A percentile compares a stretch with the other conserved stretches of the same genome.
Conservation (phyloP, 2,888 invertebrate species). For the Lasioglossum villosulum region DNA sequence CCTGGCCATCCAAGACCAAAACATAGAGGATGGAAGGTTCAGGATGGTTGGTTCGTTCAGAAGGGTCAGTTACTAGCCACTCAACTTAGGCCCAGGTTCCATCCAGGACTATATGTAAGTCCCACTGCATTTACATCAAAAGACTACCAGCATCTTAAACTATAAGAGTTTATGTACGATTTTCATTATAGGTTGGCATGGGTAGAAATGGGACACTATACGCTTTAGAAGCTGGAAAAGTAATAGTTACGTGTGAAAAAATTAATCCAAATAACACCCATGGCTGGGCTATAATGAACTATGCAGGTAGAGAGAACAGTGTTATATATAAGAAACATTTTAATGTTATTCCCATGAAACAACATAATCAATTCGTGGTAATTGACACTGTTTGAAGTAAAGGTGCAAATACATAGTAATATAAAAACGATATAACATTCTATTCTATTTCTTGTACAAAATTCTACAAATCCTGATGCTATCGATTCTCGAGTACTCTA, state of each 20-base stretch:
- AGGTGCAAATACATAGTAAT: slow-evolving; percentile 13
- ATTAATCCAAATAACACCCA: slow-evolving; percentile 92
- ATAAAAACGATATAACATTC: neutral
- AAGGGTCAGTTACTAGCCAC: slow-evolving; percentile 89
- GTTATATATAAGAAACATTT: slow-evolving; percentile 93
- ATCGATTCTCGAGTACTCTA: slow-evolving; percentile 42
- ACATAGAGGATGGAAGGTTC: slow-evolving; percentile 91
- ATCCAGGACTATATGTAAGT: slow-evolving; percentile 92
- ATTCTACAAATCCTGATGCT: neutral
- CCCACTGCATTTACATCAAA: neutral
- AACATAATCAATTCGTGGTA: slow-evolving; percentile 92
- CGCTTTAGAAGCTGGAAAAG: slow-evolving; percentile 92
- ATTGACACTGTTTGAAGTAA: slow-evolving; percentile 88
- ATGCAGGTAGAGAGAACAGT: slow-evolving; percentile 88
- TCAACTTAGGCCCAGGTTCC: slow-evolving; percentile 90
- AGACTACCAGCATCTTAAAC: slow-evolving; percentile 1
- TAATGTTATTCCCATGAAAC: slow-evolving; percentile 92
- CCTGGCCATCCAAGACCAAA: slow-evolving; percentile 90
- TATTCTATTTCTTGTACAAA: slow-evolving; percentile 1
- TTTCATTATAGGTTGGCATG: slow-evolving; percentile 90
- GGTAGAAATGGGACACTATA: slow-evolving; percentile 92
- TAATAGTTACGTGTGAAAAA: slow-evolving; percentile 93
- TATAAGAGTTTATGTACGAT: neutral
- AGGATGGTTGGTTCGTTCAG: slow-evolving; percentile 89
- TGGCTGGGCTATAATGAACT: slow-evolving; percentile 89